These are phyloP conservation scores for Lepidostoma basale DNA, from an alignment of 1,140 invertebrate genomes.

Conservation along the genomic window DNA sequence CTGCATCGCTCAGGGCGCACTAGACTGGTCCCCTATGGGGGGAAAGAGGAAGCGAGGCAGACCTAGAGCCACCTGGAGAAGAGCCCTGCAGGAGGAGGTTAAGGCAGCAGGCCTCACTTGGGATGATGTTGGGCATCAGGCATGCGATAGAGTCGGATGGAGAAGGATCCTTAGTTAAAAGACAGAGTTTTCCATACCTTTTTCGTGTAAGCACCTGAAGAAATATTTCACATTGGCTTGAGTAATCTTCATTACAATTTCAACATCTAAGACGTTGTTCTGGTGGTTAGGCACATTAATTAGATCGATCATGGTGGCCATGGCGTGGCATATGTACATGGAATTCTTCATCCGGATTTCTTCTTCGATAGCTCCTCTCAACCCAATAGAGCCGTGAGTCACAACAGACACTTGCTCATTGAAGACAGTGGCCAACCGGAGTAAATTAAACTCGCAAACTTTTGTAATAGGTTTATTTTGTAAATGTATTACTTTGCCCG, in stretches of 20 bases:
- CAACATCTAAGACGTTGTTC: conserved; percentile 52
- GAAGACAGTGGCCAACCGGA: conserved; percentile 50
- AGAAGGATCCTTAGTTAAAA: no score
- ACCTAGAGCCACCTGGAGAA: no score
- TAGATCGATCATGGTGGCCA: conserved; percentile 47
- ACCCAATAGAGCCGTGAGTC: neutral
- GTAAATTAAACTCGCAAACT: conserved; percentile 52
- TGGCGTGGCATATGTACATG: conserved; percentile 55
- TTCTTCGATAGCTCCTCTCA: neutral
- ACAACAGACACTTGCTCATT: conserved; percentile 48
- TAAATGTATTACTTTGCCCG: conserved; percentile 49
- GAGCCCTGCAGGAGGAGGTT: no score
- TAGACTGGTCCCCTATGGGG: no score
- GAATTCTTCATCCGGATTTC: conserved; percentile 27
- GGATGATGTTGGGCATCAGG: no score
- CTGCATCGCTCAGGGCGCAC: no score
- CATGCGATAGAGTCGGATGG: no score
- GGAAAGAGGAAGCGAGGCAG: no score
- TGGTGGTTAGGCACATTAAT: conserved; percentile 46
- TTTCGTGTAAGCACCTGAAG: conserved; percentile 72
- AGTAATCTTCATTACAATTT: conserved; percentile 66
- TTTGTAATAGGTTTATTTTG: conserved; percentile 51
- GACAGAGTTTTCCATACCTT: conserved; percentile 64
- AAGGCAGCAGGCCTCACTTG: no score
- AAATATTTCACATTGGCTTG: conserved; percentile 76